These are phyloP conservation scores for Hermetia illucens DNA, from an alignment of 1,140 invertebrate genomes.

Conservation along the genomic window DNA sequence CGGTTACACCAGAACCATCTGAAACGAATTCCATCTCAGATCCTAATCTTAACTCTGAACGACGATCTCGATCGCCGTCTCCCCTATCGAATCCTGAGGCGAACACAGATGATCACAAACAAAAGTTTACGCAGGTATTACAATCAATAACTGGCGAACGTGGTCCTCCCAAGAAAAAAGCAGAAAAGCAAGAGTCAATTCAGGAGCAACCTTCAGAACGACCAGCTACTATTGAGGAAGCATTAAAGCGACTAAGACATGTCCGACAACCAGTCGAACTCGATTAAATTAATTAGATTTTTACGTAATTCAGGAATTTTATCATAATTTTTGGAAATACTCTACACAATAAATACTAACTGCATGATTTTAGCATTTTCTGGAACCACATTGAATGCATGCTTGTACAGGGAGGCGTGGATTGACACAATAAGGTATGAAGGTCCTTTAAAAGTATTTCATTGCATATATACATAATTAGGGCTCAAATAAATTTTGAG, in stretches of 20 bases:
- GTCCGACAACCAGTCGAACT: neutral
- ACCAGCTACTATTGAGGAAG: neutral
- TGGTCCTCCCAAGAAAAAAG: too few relatives aligned
- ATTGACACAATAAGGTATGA: slow-evolving; percentile 4
- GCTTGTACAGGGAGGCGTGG: slow-evolving; percentile 9
- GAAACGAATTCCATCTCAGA: neutral
- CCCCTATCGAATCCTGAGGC: neutral
- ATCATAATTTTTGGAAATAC: neutral
- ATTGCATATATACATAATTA: too few relatives aligned
- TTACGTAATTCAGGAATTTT: too few relatives aligned
- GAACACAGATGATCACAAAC: neutral
- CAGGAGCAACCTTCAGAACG: neutral
- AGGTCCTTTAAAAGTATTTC: too few relatives aligned
- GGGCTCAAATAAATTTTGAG: too few relatives aligned
- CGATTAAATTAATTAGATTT: too few relatives aligned
- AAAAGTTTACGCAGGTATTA: neutral
- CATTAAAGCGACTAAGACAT: neutral
- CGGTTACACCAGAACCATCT: neutral
- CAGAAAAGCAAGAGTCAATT: neutral
- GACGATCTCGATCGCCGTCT: neutral
- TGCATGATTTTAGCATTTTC: slow-evolving; percentile 1
- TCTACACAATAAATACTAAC: neutral
- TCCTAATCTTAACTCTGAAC: neutral
- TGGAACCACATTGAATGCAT: slow-evolving; percentile 16
- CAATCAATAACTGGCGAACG: neutral